phyloP scores from a whole-genome alignment of 1,140 invertebrate species.

The Sycobia sp. region DNA sequence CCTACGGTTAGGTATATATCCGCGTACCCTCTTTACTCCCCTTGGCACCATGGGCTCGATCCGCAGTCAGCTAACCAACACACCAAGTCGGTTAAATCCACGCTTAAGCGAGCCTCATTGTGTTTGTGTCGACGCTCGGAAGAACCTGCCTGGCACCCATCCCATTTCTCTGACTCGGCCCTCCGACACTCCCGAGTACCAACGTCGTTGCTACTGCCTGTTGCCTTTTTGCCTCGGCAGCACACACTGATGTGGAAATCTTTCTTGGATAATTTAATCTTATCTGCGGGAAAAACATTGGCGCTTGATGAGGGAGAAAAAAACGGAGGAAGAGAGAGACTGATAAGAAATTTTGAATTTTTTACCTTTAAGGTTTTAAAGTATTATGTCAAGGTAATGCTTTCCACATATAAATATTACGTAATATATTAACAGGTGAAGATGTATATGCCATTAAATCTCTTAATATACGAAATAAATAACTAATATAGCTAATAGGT shows the following conservation, averaged over 20 bases:
- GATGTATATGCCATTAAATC: too few species aligned
- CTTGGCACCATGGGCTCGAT: conserved; percentile 31
- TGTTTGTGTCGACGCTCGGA: conserved; percentile 40
- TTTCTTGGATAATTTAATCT: conserved; percentile 16
- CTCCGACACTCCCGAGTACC: neutral
- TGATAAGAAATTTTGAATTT: too few species aligned
- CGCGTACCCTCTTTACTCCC: conserved; percentile 23
- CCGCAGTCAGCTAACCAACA: conserved; percentile 53
- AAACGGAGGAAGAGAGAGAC: too few species aligned
- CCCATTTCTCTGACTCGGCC: conserved; percentile 9
- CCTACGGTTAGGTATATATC: neutral
- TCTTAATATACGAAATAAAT: too few species aligned
- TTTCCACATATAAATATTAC: too few species aligned
- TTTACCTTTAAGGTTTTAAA: too few species aligned
- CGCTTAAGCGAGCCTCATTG: conserved; percentile 48
- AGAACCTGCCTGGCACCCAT: conserved; percentile 14
- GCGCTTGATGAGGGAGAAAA: neutral
- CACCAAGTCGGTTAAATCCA: conserved; percentile 55
- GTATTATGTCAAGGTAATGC: too few species aligned
- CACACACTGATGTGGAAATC: neutral
- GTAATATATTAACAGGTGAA: too few species aligned
- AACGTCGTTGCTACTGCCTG: neutral
- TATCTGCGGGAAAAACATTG: neutral
- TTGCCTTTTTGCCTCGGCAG: conserved; percentile 22
- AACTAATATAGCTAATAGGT: too few species aligned